Evolutionary conservation across 2,113 vertebrate species (phyloP).

Genomic region (Myiagra hebetior): DNA sequence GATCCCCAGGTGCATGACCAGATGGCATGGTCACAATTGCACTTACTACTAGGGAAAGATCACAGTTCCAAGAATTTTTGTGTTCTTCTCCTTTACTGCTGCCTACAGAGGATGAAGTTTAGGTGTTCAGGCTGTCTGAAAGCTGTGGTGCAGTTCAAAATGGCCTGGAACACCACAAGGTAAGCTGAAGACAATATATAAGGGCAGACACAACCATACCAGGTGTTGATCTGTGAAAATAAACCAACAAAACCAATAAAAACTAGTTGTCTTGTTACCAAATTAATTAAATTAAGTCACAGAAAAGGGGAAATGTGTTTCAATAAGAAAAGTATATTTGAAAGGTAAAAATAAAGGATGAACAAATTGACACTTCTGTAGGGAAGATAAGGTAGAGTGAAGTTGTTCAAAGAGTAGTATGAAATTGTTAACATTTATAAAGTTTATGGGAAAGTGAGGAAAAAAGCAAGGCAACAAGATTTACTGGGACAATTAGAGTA

Average conservation of each 20-base stretch:
- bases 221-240: neutral
- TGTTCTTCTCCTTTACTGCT: neutral
- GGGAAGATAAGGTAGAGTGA: neutral
- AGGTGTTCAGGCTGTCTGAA: neutral
- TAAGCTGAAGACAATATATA: neutral
- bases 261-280: neutral
- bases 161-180: neutral
- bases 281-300: neutral
- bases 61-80: neutral
- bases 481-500: neutral
- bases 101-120: neutral
- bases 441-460: neutral
- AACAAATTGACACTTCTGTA: neutral
- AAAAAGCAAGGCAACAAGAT: neutral
- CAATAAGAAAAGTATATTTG: neutral
- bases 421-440: neutral
- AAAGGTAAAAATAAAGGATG: neutral
- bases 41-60: neutral
- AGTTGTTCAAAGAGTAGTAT: neutral
- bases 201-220: neutral
- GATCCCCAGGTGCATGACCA: neutral
- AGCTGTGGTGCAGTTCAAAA: neutral
- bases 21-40: neutral
- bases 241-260: neutral
- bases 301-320: neutral